Base-by-base conservation (phyloP, 2,797 vertebrate species). In the Salmo trutta region DNA sequence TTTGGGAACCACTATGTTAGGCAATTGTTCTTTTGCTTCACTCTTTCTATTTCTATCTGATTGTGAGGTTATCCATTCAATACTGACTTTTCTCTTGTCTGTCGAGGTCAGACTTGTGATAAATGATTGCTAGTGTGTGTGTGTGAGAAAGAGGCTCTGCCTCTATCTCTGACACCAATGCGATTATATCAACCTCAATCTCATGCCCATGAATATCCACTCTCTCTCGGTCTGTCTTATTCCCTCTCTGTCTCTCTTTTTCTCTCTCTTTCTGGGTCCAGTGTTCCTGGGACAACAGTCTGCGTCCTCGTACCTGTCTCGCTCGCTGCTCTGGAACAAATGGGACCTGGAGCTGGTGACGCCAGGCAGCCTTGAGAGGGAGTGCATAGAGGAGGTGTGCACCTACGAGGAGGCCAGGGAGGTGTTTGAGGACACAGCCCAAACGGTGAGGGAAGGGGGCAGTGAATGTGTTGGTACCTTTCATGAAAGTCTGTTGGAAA, bases 291-390 rank as follows among this genome's bases (percentile, higher is more conserved):
- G 89, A 10, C 79, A 88, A 5, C 79, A 82, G 17, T 71, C 89
- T 0, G 96, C 97, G 0, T 82, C 82, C 29, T 89, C 86, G 64
- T 97, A 96, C 90, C 87, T 98, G 84, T 92, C 91, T 1, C 95
- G 96, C 62, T 85, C 92, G 0, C 92, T 95, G 67, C 93, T 96
- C 65, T 96, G 94, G 75, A 98, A 98, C 89, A 94, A 87, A 82
- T 97, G 95, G 96, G 96, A 98, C 91, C 93, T 98, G 77, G 97
- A 97, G 89, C 0, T 96, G 76, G 52, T 97, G 47, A 89, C 90
- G 0, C 12, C 85, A 0, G 97, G 75, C 8, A 84, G 90, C 79
- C 29, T 97, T 79, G 88, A 98, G 84, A 89, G 96, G 21, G 96
- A 98, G 77, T 98, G 97, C 77, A 0, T 0, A 0, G 96, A 98